Percentiles rank a stretch among this genome's conserved stretches.
Conservation (phyloP, 2,113 vertebrate genomes). For the Nasalis larvatus region DNA sequence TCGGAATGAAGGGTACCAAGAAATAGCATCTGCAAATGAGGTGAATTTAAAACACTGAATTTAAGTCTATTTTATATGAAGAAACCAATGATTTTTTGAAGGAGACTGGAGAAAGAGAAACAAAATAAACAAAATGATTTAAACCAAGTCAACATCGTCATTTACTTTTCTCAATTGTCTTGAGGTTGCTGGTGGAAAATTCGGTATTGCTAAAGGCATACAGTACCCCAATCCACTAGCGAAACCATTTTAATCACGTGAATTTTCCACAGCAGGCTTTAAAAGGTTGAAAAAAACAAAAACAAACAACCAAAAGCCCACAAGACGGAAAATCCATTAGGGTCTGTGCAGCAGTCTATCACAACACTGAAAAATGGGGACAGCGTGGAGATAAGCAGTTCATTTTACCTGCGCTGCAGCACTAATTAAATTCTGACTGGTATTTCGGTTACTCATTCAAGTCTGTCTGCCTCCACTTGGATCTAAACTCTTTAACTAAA, state of each 20-base stretch:
- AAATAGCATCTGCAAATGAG: neutral
- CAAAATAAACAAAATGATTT: slow-evolving; percentile 27
- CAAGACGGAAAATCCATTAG: slow-evolving; percentile 17
- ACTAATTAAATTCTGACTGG: slow-evolving; percentile 50
- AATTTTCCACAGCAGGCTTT: slow-evolving; percentile 25
- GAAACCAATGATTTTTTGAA: neutral
- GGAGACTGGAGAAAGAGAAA: neutral
- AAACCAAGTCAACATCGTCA: neutral
- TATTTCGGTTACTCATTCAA: slow-evolving; percentile 47
- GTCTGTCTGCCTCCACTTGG: slow-evolving; percentile 1
- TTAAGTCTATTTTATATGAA: neutral
- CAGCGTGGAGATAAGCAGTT: neutral
- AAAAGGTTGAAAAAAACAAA: neutral
- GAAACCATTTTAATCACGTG: slow-evolving; percentile 40
- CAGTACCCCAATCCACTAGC: neutral
- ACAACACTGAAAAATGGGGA: neutral
- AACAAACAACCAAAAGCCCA: slow-evolving; percentile 8
- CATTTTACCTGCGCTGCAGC: slow-evolving; percentile 52
- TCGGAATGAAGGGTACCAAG: slow-evolving; percentile 22
- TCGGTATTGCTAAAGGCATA: neutral
- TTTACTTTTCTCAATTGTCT: neutral
- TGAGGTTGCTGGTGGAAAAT: neutral
- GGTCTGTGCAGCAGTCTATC: neutral
- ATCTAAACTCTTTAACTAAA: slow-evolving; percentile 35
- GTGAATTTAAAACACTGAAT: neutral